Percentiles rank a stretch among this genome's conserved stretches.
Evolutionary conservation across 2,888 invertebrate species (phyloP).

Genomic region (Polylopha cassiicola): DNA sequence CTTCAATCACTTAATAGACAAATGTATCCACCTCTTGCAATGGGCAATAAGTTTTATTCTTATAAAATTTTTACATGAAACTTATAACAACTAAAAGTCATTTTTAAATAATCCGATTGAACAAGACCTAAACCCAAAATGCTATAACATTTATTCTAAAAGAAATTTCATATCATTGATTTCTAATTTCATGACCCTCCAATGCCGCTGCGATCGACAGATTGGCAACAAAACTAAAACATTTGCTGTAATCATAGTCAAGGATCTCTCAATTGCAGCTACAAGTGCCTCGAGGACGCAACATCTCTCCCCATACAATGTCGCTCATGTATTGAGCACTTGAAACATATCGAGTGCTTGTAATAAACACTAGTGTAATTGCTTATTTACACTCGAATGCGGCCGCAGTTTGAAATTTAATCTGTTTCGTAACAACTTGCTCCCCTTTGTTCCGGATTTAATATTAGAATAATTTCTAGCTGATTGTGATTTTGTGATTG

Average conservation of each 20-base stretch:
- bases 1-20: too few species aligned
- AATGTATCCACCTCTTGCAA: too few species aligned
- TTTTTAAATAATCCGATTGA: too few species aligned
- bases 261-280: conserved; percentile 22
- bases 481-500: too few species aligned
- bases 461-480: conserved; percentile 9
- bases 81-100: too few species aligned
- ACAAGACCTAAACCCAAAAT: too few species aligned
- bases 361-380: conserved; percentile 28
- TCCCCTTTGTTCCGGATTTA: conserved; percentile 20
- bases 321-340: too few species aligned
- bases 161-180: background rate
- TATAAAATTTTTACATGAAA: too few species aligned
- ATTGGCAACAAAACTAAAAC: conserved; percentile 20
- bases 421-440: conserved; percentile 16
- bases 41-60: too few species aligned
- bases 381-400: conserved; percentile 30
- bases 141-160: too few species aligned
- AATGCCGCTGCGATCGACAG: background rate
- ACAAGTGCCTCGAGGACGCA: conserved; percentile 18
- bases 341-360: conserved; percentile 19
- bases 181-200: background rate
- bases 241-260: conserved; percentile 27
- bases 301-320: conserved; percentile 6
- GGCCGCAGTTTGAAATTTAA: conserved; percentile 13